Evolutionary conservation across 2,113 vertebrate species (phyloP), one percentile per base, ranked within the genome.

Genomic region (Campylomormyrus numenius): DNA sequence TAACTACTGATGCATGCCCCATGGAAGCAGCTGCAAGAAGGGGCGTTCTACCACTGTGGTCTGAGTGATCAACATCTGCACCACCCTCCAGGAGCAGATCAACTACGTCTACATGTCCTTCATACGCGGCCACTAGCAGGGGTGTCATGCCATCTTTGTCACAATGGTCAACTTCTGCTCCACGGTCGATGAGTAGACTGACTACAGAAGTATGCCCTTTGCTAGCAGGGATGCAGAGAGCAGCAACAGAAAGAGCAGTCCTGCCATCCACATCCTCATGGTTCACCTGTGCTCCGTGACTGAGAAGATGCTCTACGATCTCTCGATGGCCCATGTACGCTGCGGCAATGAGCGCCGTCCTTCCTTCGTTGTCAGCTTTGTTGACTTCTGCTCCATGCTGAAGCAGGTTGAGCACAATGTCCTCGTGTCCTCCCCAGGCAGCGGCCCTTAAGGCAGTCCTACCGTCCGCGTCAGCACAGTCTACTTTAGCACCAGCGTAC

Each of bases 111-210:
- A 99, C 98, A 0, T 99, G 98, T 90, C 98, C 98, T 95, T 99
- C 98, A 1, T 99, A 99, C 90, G 98, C 98, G 11, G 98, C 98
- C 1, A 99, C 98, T 15, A 99, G 96, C 91, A 99, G 95, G 0
- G 98, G 98, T 0, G 98, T 99, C 98, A 99, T 99, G 93, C 97
- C 98, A 0, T 99, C 98, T 92, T 99, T 99, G 91, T 99, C 98
- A 7, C 98, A 98, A 91, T 99, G 98, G 94, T 99, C 98, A 0
- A 99, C 98, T 87, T 98, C 98, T 2, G 98, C 98, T 0, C 98
- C 97, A 0, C 98, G 95, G 70, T 99, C 98, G 1, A 99, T 97
- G 0, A 99, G 93, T 13, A 99, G 97, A 92, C 98, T 98, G 11
- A 99, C 98, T 0, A 99, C 98, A 0, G 98, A 97, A 0, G 97